phyloP scores from a whole-genome alignment of 1,140 invertebrate species.

The Lethocerus indicus region DNA sequence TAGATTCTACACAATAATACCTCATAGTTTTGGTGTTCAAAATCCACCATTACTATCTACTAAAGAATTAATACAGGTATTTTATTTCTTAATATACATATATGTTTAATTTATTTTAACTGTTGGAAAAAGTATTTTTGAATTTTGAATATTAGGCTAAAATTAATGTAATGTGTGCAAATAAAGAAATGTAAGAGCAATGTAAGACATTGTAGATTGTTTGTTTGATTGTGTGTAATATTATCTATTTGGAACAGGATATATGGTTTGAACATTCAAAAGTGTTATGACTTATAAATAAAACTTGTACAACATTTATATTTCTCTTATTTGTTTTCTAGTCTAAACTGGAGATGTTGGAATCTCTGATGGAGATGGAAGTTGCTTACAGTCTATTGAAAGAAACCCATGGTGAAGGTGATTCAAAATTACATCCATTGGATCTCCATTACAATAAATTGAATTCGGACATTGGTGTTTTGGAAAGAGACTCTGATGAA shows the following conservation, averaged over 20 bases:
- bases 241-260: too few species aligned
- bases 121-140: too few species aligned
- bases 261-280: not conserved
- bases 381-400: conserved; percentile 81
- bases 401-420: conserved; percentile 26
- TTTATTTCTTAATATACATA: too few species aligned
- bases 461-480: conserved; percentile 58
- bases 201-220: too few species aligned
- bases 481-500: conserved; percentile 55
- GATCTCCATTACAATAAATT: conserved; percentile 83
- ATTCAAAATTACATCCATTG: conserved; percentile 41
- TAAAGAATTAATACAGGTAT: conserved; percentile 52
- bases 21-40: conserved; percentile 81
- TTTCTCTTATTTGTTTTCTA: conserved; percentile 21
- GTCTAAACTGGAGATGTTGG: conserved; percentile 80
- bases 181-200: too few species aligned
- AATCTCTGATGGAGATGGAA: conserved; percentile 83
- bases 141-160: too few species aligned
- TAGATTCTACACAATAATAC: conserved; percentile 85
- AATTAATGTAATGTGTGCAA: too few species aligned
- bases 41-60: conserved; percentile 67
- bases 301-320: not conserved
- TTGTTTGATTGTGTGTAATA: too few species aligned
- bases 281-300: conserved; percentile 1
- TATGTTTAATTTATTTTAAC: too few species aligned